Percentiles rank a stretch among this genome's conserved stretches.
phyloP scores from a whole-genome alignment of 2,888 invertebrate species.

The Arrhopalites spinosus region DNA sequence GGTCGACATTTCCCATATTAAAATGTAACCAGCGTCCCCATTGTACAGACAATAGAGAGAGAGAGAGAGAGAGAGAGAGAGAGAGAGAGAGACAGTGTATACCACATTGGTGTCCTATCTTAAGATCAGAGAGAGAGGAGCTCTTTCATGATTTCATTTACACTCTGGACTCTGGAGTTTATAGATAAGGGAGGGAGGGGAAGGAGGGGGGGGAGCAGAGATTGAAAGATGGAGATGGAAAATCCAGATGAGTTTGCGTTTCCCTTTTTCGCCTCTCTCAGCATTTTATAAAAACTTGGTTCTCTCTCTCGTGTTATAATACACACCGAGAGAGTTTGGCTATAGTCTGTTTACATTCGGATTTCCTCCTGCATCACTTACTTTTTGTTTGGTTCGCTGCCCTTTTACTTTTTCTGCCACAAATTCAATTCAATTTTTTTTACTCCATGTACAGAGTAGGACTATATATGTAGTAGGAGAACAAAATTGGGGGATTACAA shows the following conservation, averaged over 20 bases:
- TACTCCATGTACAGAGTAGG: too few relatives aligned
- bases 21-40: background rate
- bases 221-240: constrained; percentile 12
- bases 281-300: background rate
- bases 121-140: constrained; percentile 1
- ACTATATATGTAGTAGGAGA: too few relatives aligned
- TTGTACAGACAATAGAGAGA: too few relatives aligned
- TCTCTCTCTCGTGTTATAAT: background rate
- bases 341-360: constrained; percentile 11
- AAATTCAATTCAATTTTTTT: too few relatives aligned
- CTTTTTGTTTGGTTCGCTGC: too few relatives aligned
- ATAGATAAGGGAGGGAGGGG: background rate
- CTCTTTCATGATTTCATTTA: constrained; percentile 34
- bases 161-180: constrained; percentile 5
- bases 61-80: background rate
- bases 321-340: background rate
- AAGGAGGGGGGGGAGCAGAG: background rate
- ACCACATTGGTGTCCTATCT: background rate
- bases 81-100: background rate
- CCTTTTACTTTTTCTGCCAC: background rate
- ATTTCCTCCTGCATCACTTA: background rate
- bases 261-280: background rate
- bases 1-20: background rate
- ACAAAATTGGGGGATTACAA: too few relatives aligned
- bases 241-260: constrained; percentile 14